Evolutionary conservation across 2,888 invertebrate genomes (phyloP), one percentile per base, ranked within the genome.

Genomic region (Lithosia quadra): DNA sequence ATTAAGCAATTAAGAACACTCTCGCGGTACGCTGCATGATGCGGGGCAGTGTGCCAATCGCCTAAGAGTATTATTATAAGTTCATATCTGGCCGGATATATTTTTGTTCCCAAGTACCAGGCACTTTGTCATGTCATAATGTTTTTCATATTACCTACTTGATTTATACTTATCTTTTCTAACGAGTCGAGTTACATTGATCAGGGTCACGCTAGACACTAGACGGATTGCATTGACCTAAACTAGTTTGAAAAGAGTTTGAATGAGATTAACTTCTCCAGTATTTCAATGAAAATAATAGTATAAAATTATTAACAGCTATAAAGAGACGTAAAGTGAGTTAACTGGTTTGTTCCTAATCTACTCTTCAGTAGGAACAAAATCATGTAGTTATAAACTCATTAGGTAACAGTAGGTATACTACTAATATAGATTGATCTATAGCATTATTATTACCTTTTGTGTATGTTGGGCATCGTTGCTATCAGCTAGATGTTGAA

Each of bases 381-480:
- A 43, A 43, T 4, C 43, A 18, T 43, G 43, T 18, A 18, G 43
- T 43, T 43, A 43, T 43, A 43, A 43, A 18, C n/a, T n/a, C n/a
- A n/a, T n/a, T n/a, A n/a, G n/a, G n/a, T 43, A 18, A 15, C 3
- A 18, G 18, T 43, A 18, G 15, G 15, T 43, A 49, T 49, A 49
- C 49, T n/a, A 49, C n/a, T n/a, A n/a, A n/a, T n/a, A 43, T 43
- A 43, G 43, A 43, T 28, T 28, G 28, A 28, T 18, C 15, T 33
- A 18, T 22, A 36, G 39, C 21, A 8, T 34, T 4, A 18, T 33
- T n/a, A 36, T 34, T 67, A 94, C 94, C 89, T 89, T 92, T 81
- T 97, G 97, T 8, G 97, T 96, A 82, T 98, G 97, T 65, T 93
- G 91, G 78, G 90, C 92, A 82, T 86, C 95, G 85, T 87, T 93